Base-by-base conservation (phyloP, 2,113 vertebrate species). In the Cinclus mexicanus region DNA sequence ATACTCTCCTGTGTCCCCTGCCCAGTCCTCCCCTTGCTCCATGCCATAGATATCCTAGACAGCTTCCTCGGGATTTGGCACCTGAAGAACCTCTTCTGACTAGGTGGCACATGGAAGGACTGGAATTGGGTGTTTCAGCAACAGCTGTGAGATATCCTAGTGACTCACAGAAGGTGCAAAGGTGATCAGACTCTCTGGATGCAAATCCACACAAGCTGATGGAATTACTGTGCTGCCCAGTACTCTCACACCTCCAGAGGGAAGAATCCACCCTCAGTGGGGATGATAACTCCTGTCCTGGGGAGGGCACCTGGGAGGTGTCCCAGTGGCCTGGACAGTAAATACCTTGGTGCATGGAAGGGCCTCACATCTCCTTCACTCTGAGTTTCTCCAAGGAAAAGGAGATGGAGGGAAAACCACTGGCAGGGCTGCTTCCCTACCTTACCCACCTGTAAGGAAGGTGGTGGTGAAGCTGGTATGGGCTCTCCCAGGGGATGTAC, bases 1-100 rank as follows among this genome's bases (percentile, higher is more conserved):
- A 80, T 86, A 26, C 20, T 67, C 25, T 93, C 75, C 41, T 29
- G 37, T 68, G 47, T 33, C 70, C n/a, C 63, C 50, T 47, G 75
- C 90, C 90, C 60, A 57, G 93, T 42, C 90, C 91, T 83, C 71
- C 82, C 82, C 67, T 57, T 80, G 81, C 44, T 33, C 31, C 1
- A 4, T 83, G 72, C 59, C 90, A 79, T 2, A 44, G 64, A 44
- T 20, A 64, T 7, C 44, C 83, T 25, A 60, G 60, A 50, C 56
- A 35, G 69, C 53, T 81, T 87, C 86, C 83, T 60, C 75, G 88
- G 46, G 72, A 75, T 96, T 90, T 95, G 95, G 95, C 92, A 97
- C 83, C 72, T 88, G 80, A 88, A 44, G 61, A 93, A 92, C 47
- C 47, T 81, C 17, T 57, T 75, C 69, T 55, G 46, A 78, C 31